Conservation (phyloP, 2,113 vertebrate species). For the Lampris incognitus region DNA sequence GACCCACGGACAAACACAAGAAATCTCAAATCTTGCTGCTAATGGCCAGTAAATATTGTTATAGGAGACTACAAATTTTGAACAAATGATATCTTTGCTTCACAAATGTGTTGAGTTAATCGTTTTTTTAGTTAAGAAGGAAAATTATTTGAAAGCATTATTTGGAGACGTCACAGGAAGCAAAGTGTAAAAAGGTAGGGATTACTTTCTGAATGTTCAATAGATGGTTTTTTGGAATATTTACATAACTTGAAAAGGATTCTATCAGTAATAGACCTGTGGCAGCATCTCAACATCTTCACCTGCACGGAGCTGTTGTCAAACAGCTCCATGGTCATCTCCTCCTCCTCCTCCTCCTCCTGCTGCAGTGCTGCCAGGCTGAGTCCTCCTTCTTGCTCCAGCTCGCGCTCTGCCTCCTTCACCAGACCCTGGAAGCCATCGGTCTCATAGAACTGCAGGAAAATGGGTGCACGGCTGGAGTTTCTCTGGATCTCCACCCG, state of each 20-base stretch:
- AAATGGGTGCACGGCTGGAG: constrained; percentile 90
- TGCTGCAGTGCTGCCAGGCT: constrained; percentile 64
- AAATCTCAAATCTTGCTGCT: no score
- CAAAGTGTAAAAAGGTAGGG: no score
- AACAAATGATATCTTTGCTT: no score
- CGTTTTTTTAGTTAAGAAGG: no score
- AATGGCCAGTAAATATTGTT: no score
- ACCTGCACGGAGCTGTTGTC: constrained; percentile 91
- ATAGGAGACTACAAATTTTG: no score
- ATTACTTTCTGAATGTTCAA: no score
- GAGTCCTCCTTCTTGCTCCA: constrained; percentile 65
- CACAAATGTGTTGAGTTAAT: no score
- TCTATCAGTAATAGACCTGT: not conserved
- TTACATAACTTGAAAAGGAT: no score
- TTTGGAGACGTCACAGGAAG: no score
- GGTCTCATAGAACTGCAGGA: constrained; percentile 90
- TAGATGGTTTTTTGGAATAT: not conserved
- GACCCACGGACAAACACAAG: no score
- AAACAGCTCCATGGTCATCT: constrained; percentile 93
- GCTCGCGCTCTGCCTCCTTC: constrained; percentile 67
- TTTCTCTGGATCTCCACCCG: constrained; percentile 95
- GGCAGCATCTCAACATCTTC: constrained; percentile 10
- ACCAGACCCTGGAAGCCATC: constrained; percentile 82
- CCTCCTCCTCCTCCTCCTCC: constrained; percentile 89
- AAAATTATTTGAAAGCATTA: no score